Evolutionary conservation across 1,140 invertebrate genomes (phyloP).

Genomic region (Drosophila arawakana): DNA sequence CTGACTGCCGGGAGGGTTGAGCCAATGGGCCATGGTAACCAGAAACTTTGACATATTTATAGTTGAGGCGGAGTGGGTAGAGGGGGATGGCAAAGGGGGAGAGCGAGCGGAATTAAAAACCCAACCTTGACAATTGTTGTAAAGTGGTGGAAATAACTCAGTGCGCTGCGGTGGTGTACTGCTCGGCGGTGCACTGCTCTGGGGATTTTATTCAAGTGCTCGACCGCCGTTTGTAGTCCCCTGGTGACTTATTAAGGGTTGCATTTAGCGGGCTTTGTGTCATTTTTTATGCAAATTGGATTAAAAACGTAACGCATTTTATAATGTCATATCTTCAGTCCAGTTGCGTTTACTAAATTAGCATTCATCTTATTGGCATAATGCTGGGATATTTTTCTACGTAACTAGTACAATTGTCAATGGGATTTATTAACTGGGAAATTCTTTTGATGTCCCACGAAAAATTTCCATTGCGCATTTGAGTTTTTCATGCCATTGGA

Average conservation of each 20-base stretch:
- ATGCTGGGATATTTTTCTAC: slow-evolving; percentile 20
- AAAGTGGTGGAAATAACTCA: slow-evolving; percentile 56
- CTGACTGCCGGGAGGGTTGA: slow-evolving; percentile 35
- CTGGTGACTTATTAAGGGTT: slow-evolving; percentile 82
- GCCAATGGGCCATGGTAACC: slow-evolving; percentile 74
- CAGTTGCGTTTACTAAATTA: slow-evolving; percentile 68
- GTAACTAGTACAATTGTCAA: slow-evolving; percentile 35
- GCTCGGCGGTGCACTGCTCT: slow-evolving; percentile 33
- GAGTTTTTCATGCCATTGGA: slow-evolving; percentile 30
- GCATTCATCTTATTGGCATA: slow-evolving; percentile 71
- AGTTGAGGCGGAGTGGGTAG: slow-evolving; percentile 49
- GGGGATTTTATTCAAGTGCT: slow-evolving; percentile 79
- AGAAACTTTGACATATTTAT: slow-evolving; percentile 82
- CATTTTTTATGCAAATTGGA: slow-evolving; percentile 82
- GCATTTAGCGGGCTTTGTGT: slow-evolving; percentile 82
- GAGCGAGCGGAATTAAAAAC: slow-evolving; percentile 11
- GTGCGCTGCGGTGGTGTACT: slow-evolving; percentile 7
- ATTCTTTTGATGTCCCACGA: slow-evolving; percentile 71
- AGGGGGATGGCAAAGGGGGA: neutral
- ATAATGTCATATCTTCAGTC: slow-evolving; percentile 50
- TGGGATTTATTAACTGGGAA: slow-evolving; percentile 76
- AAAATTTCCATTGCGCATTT: slow-evolving; percentile 69
- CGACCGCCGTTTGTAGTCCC: slow-evolving; percentile 69
- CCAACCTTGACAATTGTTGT: slow-evolving; percentile 80
- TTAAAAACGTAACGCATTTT: slow-evolving; percentile 78